phyloP scores from a whole-genome alignment of 1,140 invertebrate genomes.

The Philopotamus ludificatus region DNA sequence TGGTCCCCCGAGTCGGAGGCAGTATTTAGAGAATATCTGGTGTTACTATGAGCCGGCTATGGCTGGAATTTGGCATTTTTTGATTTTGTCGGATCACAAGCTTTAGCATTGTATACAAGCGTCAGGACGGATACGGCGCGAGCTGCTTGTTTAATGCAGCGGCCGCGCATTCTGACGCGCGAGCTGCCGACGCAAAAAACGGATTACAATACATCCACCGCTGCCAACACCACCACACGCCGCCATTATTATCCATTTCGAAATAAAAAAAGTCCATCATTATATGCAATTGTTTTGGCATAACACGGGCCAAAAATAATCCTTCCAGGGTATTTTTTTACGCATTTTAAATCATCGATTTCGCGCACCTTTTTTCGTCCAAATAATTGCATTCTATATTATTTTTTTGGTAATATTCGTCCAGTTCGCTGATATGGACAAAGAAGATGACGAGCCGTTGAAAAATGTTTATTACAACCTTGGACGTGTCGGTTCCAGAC shows the following conservation, averaged over 20 bases:
- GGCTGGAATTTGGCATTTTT: background rate
- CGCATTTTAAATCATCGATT: background rate
- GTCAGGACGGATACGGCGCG: background rate
- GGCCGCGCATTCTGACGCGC: background rate
- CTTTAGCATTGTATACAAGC: background rate
- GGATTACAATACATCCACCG: background rate
- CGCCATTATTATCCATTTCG: too few species aligned
- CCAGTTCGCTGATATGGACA: background rate
- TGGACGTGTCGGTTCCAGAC: constrained; percentile 15
- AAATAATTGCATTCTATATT: background rate
- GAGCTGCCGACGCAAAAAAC: background rate
- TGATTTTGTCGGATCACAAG: background rate
- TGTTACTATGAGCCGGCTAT: too few species aligned
- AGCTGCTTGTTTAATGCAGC: background rate
- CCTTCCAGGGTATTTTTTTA: background rate
- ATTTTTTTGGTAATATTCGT: background rate
- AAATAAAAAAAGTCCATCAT: too few species aligned
- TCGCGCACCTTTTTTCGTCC: background rate
- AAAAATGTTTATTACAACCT: constrained; percentile 29
- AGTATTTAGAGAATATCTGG: too few species aligned
- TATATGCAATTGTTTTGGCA: too few species aligned
- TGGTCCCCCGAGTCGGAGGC: too few species aligned
- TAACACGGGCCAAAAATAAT: too few species aligned
- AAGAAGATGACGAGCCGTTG: constrained; percentile 16
- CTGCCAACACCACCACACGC: too few species aligned